Percentiles rank a stretch among this genome's conserved stretches.
These are phyloP conservation scores for Xenops minutus DNA, from an alignment of 2,797 vertebrate genomes.

Conservation along the genomic window DNA sequence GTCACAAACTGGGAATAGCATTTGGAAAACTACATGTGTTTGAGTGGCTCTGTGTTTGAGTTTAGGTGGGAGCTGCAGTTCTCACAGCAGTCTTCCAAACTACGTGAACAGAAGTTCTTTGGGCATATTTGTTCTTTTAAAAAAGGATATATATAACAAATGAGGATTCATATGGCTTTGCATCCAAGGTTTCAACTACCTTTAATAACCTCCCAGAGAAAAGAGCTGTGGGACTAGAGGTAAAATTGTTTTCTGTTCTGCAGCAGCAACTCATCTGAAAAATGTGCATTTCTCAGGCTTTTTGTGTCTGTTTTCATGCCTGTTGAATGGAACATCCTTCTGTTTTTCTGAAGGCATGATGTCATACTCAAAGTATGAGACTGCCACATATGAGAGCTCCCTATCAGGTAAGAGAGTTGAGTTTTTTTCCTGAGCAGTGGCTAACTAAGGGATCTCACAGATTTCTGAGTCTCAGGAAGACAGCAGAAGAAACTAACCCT, in stretches of 20 bases:
- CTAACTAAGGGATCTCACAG: not conserved
- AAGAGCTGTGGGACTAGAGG: not conserved
- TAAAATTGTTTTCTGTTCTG: not conserved
- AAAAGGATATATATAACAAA: not conserved
- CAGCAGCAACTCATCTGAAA: not conserved
- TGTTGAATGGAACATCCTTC: not conserved
- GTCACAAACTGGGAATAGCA: not conserved
- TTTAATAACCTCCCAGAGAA: not conserved
- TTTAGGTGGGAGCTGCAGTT: not conserved
- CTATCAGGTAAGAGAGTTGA: not conserved
- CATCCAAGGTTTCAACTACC: not conserved
- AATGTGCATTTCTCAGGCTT: not conserved
- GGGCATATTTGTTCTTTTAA: not conserved
- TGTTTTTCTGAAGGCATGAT: not conserved
- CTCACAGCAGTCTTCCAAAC: not conserved
- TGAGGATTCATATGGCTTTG: not conserved
- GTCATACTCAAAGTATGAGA: not conserved
- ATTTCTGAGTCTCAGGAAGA: not conserved
- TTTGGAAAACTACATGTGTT: not conserved
- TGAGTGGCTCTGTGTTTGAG: not conserved
- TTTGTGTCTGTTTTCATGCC: not conserved
- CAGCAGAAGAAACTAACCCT: not conserved
- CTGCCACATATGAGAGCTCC: not conserved
- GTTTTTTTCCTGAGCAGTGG: not conserved
- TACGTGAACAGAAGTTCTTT: not conserved